Base-by-base conservation (phyloP, 64 coral and sea anemone genomes). In the Porites lutea region DNA sequence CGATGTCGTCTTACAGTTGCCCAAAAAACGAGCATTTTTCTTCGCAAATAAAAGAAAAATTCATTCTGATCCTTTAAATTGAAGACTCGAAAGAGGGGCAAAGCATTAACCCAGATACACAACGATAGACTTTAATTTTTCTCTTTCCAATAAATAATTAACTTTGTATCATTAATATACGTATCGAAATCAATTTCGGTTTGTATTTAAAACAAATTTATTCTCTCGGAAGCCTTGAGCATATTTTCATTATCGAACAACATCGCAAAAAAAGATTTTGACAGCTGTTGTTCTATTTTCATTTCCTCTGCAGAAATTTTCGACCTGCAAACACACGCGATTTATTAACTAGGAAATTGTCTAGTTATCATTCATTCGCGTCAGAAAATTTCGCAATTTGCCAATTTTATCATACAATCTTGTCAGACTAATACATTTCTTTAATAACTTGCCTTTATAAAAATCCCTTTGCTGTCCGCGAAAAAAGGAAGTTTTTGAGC, bases 251-350 rank as follows among this genome's bases (percentile, higher is more conserved):
- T 74, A 12, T 22, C 12, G 12, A 78, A 55, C 19, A 78, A 22
- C 22, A 78, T 78, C n/a, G n/a, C 52, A 9, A 78, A 78, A 23
- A 5, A 8, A 55, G 52, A 16, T 19, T 2, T 52, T 52, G 8
- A 77, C 16, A 44, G 53, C 18, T 5, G n/a, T 15, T 9, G 8
- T 22, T 78, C 8, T 55, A 57, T 12, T 13, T 57, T 78, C 51
- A 78, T 78, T 78, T 78, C 52, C 75, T 78, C 10, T 78, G 13
- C 6, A 78, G n/a, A 15, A 55, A 78, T n/a, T 10, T 22, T 52
- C 20, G 21, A 78, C 75, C 50, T 44, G 60, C 57, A 14, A 15
- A 7, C 43, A 51, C 15, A 18, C 37, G 23, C 71, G 37, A 45
- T 79, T 82, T 37, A 62, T 65, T 46, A 82, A 14, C 13, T 18